phyloP scores from a whole-genome alignment of 2,797 vertebrate genomes.

The Platyrinchus mystaceus region DNA sequence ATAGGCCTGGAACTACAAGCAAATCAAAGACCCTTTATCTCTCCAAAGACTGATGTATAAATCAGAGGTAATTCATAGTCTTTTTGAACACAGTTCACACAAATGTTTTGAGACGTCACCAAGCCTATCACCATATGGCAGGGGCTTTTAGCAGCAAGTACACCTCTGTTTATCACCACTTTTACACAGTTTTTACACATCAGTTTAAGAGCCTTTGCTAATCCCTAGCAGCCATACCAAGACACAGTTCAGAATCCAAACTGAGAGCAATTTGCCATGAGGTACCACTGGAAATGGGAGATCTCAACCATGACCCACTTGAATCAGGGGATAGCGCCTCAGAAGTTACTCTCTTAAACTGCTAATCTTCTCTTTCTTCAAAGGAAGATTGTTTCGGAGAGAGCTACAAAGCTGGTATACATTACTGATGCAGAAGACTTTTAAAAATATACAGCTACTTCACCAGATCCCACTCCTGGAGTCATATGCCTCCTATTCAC shows the following conservation, averaged over 20 bases:
- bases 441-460: not conserved
- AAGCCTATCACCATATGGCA: not conserved
- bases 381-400: not conserved
- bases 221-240: not conserved
- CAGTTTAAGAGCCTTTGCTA: not conserved
- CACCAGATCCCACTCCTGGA: not conserved
- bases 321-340: accelerated
- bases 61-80: not conserved
- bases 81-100: not conserved
- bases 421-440: not conserved
- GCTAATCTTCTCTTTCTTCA: not conserved
- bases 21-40: not conserved
- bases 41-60: not conserved
- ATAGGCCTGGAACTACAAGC: not conserved
- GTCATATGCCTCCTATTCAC: not conserved
- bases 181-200: not conserved
- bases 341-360: not conserved
- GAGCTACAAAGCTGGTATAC: not conserved
- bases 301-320: not conserved
- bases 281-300: not conserved
- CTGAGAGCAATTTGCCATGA: not conserved
- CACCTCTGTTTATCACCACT: not conserved
- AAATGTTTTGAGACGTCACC: not conserved
- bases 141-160: not conserved
- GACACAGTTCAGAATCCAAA: not conserved